A percentile compares a stretch with the other conserved stretches of the same genome.
These are phyloP conservation scores for Ormyrus thymus DNA, from an alignment of 2,888 invertebrate species.

Conservation along the genomic window DNA sequence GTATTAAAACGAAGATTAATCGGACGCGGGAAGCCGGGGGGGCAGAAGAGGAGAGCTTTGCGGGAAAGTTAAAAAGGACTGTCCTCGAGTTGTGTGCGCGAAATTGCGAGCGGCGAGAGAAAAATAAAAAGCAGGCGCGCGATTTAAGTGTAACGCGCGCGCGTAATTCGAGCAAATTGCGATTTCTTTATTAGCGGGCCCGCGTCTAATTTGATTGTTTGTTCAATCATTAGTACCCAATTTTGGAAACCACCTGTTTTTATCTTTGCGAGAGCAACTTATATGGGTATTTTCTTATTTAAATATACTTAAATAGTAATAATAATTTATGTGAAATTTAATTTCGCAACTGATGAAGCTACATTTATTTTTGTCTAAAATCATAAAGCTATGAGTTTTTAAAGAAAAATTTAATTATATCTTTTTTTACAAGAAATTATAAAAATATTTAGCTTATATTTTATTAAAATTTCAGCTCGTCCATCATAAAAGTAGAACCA, in stretches of 20 bases:
- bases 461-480: too few species aligned
- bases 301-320: too few species aligned
- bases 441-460: too few species aligned
- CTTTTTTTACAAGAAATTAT: too few species aligned
- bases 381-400: background rate
- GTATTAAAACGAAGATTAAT: slow-evolving; percentile 57
- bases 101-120: background rate
- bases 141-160: slow-evolving; percentile 5
- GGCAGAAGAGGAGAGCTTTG: background rate
- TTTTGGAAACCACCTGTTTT: too few species aligned
- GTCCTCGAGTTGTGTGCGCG: background rate
- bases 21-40: slow-evolving; percentile 11
- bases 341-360: background rate
- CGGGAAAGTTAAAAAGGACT: slow-evolving; percentile 43
- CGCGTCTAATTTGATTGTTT: slow-evolving; percentile 29
- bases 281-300: too few species aligned
- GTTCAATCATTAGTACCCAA: slow-evolving; percentile 24
- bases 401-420: background rate
- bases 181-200: slow-evolving; percentile 41
- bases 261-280: too few species aligned
- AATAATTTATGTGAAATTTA: too few species aligned
- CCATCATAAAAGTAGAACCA: too few species aligned
- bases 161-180: slow-evolving; percentile 35
- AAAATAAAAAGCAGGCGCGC: background rate
- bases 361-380: background rate